phyloP scores from a whole-genome alignment of 2,113 vertebrate genomes.

The Prionailurus viverrinus region DNA sequence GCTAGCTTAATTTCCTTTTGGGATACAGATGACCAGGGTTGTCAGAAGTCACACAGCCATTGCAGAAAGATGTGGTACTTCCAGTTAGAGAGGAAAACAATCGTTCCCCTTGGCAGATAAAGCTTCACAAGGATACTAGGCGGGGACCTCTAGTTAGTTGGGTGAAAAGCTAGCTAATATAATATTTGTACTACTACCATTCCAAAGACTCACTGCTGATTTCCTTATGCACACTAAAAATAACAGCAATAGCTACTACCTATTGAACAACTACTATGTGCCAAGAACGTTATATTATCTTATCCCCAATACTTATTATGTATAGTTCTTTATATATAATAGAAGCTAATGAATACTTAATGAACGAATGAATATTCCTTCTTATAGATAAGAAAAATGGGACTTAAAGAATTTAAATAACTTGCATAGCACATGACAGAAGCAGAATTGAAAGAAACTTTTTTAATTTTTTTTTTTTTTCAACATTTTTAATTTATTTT shows the following conservation, averaged over 20 bases:
- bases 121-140: neutral
- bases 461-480: no score
- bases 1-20: slow-evolving; percentile 24
- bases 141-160: neutral
- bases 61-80: neutral
- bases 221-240: neutral
- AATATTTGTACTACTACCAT: neutral
- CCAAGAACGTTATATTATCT: neutral
- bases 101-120: neutral
- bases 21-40: neutral
- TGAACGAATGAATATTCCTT: neutral
- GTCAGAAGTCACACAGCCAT: neutral
- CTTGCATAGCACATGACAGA: neutral
- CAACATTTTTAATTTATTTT: no score
- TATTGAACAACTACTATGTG: neutral
- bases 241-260: neutral
- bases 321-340: neutral
- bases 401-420: slow-evolving; percentile 1
- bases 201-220: neutral
- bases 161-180: neutral
- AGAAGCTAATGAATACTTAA: slow-evolving; percentile 12
- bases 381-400: neutral
- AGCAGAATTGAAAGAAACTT: neutral
- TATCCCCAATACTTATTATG: neutral
- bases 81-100: neutral